Evolutionary conservation across 2,888 invertebrate species (phyloP), one percentile per base, ranked within the genome.

Genomic region (Diplazon laetatorius): DNA sequence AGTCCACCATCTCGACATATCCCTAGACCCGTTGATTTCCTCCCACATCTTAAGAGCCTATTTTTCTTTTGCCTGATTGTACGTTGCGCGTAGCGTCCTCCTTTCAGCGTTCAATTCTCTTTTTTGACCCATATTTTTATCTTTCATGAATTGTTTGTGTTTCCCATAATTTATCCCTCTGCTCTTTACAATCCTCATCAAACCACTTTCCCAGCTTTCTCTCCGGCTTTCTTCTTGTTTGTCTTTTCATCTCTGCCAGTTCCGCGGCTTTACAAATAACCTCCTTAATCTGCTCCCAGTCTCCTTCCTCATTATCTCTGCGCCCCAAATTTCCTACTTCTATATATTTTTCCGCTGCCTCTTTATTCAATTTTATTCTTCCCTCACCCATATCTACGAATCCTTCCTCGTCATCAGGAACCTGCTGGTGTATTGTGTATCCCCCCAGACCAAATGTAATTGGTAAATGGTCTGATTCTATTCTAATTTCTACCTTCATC

Each of bases 381-480:
- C 16, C 16, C 1, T 42, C n/a, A 3, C 4, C n/a, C 0, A 1
- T 18, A 20, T 66, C 52, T 20, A 30, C 30, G 30, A 30, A 30
- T 30, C 30, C 30, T 30, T 5, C 16, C 1, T 50, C 44, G 14
- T 48, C 30, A 14, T 46, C 18, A 30, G 16, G 30, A 5, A 30
- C 30, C 30, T 30, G 30, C 30, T 30, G 30, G 6, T 30, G 4
- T 30, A 6, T 2, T 14, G n/a, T 16, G 9, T 6, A 10, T n/a
- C 52, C 37, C 18, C 50, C 18, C 22, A 50, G n/a, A 10, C 20
- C 18, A 4, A 37, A 46, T 0, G 12, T 6, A 10, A 80, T 16
- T 14, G 75, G 62, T 10, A 55, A 9, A 14, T 80, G 75, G 14
- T 78, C 80, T 1, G 71, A 75, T 18, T 75, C 69, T 6, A 30